phyloP scores from a whole-genome alignment of 2,797 vertebrate species.

The Protonibea diacanthus region DNA sequence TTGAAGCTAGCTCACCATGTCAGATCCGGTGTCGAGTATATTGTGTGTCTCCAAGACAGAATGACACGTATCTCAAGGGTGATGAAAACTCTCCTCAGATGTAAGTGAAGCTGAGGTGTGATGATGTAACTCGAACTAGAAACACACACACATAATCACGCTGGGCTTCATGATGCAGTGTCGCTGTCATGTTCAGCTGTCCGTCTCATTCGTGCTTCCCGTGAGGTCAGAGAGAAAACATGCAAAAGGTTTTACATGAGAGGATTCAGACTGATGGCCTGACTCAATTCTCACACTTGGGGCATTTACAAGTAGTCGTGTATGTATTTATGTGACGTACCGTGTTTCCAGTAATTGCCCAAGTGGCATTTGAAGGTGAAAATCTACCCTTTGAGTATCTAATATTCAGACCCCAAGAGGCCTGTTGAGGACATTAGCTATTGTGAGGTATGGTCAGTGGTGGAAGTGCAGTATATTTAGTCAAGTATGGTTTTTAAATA shows the following conservation, averaged over 20 bases:
- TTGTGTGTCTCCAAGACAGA: constrained; percentile 3
- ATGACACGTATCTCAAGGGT: constrained; percentile 8
- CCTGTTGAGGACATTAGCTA: neutral
- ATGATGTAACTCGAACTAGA: constrained; percentile 57
- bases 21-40: constrained; percentile 25
- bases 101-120: constrained; percentile 30
- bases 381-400: neutral
- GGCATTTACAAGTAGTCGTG: neutral
- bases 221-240: constrained; percentile 10
- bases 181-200: constrained; percentile 44
- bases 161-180: neutral
- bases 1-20: neutral
- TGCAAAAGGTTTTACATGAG: constrained; percentile 17
- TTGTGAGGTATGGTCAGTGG: neutral
- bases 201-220: neutral
- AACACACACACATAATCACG: constrained; percentile 7
- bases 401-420: neutral
- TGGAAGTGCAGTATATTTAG: too few species aligned
- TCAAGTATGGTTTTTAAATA: too few species aligned
- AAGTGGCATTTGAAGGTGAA: neutral
- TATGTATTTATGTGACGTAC: too few species aligned
- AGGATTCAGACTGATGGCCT: neutral
- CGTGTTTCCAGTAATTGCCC: neutral
- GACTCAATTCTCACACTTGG: neutral
- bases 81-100: constrained; percentile 60